Conservation (phyloP, 2,797 vertebrate genomes). For the Trachops cirrhosus region DNA sequence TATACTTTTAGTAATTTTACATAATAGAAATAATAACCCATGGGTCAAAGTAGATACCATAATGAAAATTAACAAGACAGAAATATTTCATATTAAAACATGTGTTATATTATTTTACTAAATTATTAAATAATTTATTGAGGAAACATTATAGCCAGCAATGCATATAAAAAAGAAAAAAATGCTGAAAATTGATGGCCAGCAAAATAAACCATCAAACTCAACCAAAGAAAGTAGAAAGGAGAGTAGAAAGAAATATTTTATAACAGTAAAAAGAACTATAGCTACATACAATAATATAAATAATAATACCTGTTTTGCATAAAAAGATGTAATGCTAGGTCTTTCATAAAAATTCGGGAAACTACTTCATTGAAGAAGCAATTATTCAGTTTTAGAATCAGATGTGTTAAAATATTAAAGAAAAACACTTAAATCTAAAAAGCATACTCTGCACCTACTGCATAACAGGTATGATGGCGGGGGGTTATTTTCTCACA, state of each 20-base stretch:
- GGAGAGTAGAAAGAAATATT: background rate
- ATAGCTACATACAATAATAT: background rate
- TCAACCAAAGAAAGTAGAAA: background rate
- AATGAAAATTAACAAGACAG: background rate
- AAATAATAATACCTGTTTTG: background rate
- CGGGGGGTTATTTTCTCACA: background rate
- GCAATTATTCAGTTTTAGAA: background rate
- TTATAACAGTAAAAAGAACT: background rate
- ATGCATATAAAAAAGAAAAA: background rate
- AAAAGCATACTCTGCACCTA: background rate
- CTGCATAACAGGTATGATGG: background rate
- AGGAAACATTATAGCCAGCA: background rate
- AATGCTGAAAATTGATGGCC: background rate
- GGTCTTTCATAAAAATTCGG: background rate
- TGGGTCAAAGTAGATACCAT: background rate
- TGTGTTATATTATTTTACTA: background rate
- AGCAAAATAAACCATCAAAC: background rate
- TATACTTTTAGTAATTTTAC: background rate
- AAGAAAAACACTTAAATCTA: background rate
- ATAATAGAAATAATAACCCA: background rate
- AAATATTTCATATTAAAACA: background rate
- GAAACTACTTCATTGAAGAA: background rate
- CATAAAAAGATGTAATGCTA: background rate
- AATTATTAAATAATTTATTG: background rate
- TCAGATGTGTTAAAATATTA: background rate